Percentiles rank a stretch among this genome's conserved stretches.
Evolutionary conservation across 1,140 invertebrate species (phyloP).

Genomic region (Cecropterus lyciades): DNA sequence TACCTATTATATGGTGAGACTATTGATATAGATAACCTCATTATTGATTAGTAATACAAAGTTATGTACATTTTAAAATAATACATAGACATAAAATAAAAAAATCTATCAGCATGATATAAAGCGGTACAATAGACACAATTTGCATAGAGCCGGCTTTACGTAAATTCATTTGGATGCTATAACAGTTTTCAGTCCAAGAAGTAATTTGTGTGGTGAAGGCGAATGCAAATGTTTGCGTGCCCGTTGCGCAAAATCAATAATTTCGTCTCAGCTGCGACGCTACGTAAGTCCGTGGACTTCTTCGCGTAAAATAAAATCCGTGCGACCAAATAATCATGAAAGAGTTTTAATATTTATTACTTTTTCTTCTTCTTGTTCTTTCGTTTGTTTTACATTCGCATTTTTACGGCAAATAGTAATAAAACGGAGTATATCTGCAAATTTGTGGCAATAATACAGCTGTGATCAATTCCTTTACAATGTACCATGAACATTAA

Average conservation of each 20-base stretch:
- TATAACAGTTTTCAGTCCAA: constrained; percentile 36
- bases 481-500: no score
- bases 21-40: no score
- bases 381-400: neutral
- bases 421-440: no score
- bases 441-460: no score
- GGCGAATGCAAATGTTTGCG: constrained; percentile 69
- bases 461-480: no score
- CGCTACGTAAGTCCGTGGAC: neutral
- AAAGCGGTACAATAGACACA: neutral
- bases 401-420: no score
- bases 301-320: constrained; percentile 15
- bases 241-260: constrained; percentile 70
- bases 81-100: no score
- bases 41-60: no score
- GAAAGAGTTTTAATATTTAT: neutral
- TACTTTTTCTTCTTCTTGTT: neutral
- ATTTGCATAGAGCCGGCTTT: constrained; percentile 10
- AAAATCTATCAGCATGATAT: neutral
- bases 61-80: no score
- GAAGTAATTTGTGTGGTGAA: constrained; percentile 56
- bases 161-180: constrained; percentile 16
- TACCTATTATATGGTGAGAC: no score
- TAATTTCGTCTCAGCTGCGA: constrained; percentile 66
- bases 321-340: neutral